A percentile compares a stretch with the other conserved stretches of the same genome.
These are phyloP conservation scores for Lycophotia porphyrea DNA, from an alignment of 2,888 invertebrate species.

Conservation along the genomic window DNA sequence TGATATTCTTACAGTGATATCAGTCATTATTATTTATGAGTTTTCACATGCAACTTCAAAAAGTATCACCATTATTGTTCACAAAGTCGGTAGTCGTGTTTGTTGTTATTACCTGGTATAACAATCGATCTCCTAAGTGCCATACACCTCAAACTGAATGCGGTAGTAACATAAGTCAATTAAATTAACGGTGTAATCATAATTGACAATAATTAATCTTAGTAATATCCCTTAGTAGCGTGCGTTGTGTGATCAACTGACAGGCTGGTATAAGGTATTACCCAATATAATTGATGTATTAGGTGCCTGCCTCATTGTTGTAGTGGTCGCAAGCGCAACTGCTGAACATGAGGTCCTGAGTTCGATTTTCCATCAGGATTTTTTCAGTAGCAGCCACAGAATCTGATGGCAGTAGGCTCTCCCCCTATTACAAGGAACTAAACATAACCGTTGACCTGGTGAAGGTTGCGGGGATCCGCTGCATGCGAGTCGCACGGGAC, in stretches of 20 bases:
- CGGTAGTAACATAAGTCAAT: constrained; percentile 14
- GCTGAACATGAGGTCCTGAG: too few relatives aligned
- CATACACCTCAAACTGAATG: constrained; percentile 12
- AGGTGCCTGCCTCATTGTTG: not conserved
- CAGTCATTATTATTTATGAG: too few relatives aligned
- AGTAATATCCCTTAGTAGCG: constrained; percentile 10
- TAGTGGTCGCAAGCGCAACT: too few relatives aligned
- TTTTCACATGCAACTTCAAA: not conserved
- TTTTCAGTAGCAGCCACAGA: too few relatives aligned
- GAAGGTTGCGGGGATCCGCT: too few relatives aligned
- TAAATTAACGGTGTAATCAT: constrained; percentile 27
- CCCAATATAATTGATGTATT: constrained; percentile 7
- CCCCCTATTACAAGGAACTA: too few relatives aligned
- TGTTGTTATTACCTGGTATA: not conserved
- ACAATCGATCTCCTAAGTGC: not conserved
- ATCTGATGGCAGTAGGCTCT: too few relatives aligned
- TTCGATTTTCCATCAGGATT: too few relatives aligned
- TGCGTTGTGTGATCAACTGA: constrained; percentile 13
- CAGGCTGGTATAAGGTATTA: constrained; percentile 20
- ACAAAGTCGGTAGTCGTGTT: not conserved
- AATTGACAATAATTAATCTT: constrained; percentile 28
- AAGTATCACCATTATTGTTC: not conserved
- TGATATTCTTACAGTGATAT: too few relatives aligned
- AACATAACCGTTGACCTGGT: too few relatives aligned
- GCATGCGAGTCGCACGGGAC: too few relatives aligned